Base-by-base conservation (phyloP, 2,797 vertebrate genomes). In the Bufotes viridis region DNA sequence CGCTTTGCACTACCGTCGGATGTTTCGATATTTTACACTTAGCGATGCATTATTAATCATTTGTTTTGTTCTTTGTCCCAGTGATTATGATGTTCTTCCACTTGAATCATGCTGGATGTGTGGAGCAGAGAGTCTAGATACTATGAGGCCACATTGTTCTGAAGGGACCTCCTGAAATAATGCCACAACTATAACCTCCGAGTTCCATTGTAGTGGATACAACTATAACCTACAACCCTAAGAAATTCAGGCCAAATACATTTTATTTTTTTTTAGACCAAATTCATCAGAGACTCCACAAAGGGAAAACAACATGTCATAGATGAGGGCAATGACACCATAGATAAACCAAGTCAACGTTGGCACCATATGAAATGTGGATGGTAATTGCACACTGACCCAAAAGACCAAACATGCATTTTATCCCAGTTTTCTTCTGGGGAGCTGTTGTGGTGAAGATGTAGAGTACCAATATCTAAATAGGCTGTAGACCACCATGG, bases 21-120 rank as follows among this genome's bases (percentile, higher is more conserved):
- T 69, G 42, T 63, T 82, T 82, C 55, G 81, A 82, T 69, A 69
- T 55, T 69, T 82, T 69, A 82, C 81, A 53, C 81, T 29, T 14
- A 20, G 63, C n/a, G 22, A 12, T 82, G 63, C 49, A 82, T 82
- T 74, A 74, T 74, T 74, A 49, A 74, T 74, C 20, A 9, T 74
- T 42, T 74, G 34, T 74, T 74, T 74, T 20, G 72, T 74, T 74
- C 72, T 74, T 11, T 69, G 67, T 70, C 26, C 67, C 34, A 9
- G 34, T 12, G 17, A 34, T 20, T 42, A 13, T 18, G 18, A 74
- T 51, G 34, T 51, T 51, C 72, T 20, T 74, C 5, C 17, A 20
- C 18, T 49, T 49, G 49, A 74, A 74, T 51, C 34, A 70, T 15
- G 26, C 14, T 74, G 34, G 18, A 74, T 51, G 17, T 22, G 15